phyloP scores from a whole-genome alignment of 1,140 invertebrate genomes.

The Drosophila truncata region DNA sequence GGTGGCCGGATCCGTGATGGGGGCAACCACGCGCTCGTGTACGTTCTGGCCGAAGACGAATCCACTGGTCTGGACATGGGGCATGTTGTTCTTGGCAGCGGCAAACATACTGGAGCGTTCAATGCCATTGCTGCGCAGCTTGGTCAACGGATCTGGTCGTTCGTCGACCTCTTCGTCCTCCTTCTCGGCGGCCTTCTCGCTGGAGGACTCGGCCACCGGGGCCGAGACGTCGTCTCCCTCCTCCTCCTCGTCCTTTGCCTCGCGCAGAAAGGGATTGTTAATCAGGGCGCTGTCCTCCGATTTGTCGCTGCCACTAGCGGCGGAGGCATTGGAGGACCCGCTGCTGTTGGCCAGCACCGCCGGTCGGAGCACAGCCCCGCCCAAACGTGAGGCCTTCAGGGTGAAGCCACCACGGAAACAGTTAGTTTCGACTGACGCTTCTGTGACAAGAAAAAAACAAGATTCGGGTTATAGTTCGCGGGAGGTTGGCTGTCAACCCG shows the following conservation, averaged over 20 bases:
- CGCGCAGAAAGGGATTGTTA: conserved; percentile 70
- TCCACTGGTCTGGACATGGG: conserved; percentile 85
- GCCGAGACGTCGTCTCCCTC: conserved; percentile 49
- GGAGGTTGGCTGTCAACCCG: neutral
- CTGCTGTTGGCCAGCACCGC: conserved; percentile 68
- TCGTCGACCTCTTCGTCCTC: conserved; percentile 74
- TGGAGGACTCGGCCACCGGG: conserved; percentile 46
- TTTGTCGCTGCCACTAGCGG: conserved; percentile 45
- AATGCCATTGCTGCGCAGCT: conserved; percentile 81
- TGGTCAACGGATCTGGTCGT: conserved; percentile 75
- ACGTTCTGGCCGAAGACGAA: conserved; percentile 98
- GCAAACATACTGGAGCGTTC: conserved; percentile 78
- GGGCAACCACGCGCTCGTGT: conserved; percentile 91
- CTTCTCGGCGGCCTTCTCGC: conserved; percentile 53
- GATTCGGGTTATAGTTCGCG: conserved; percentile 33
- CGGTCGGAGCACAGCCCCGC: conserved; percentile 74
- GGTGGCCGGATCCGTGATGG: conserved; percentile 45
- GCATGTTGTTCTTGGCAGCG: conserved; percentile 75
- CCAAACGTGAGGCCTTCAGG: conserved; percentile 73
- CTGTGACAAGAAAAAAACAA: conserved; percentile 63
- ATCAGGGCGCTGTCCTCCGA: conserved; percentile 46
- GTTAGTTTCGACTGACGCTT: conserved; percentile 82
- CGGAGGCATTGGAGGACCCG: conserved; percentile 43
- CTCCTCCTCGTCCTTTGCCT: conserved; percentile 56
- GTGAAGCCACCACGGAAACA: conserved; percentile 80